Evolutionary conservation across 64 coral and sea anemone genomes (phyloP).

Genomic region (Cladopsammia gracilis): DNA sequence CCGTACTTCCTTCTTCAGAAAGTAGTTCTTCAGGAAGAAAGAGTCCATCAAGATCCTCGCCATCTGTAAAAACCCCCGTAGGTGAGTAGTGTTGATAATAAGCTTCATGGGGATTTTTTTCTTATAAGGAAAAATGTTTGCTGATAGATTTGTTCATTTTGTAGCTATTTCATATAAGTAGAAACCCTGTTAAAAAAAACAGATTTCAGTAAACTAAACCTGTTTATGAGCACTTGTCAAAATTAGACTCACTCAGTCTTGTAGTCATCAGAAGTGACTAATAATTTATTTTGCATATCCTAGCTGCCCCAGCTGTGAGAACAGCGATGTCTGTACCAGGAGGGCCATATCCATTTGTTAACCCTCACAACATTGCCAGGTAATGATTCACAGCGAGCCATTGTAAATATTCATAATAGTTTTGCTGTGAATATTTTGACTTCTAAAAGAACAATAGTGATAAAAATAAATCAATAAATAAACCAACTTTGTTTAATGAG

Average conservation of each 20-base stretch:
- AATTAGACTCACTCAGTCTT: no score
- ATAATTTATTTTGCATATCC: neutral
- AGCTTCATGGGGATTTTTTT: neutral
- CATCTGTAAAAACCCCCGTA: constrained; percentile 84
- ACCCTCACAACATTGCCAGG: constrained; percentile 84
- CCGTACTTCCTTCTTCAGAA: constrained; percentile 70
- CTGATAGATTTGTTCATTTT: no score
- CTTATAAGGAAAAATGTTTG: neutral
- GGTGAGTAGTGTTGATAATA: constrained; percentile 38
- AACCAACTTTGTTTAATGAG: no score
- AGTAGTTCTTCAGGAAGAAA: constrained; percentile 76
- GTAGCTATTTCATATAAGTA: no score
- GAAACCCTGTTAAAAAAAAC: no score
- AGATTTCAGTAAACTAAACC: no score
- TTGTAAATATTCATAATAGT: no score
- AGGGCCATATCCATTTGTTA: constrained; percentile 86
- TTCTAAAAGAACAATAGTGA: no score
- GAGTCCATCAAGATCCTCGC: constrained; percentile 92
- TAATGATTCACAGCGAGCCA: constrained; percentile 13
- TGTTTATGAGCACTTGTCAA: no score
- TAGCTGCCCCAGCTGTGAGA: constrained; percentile 79
- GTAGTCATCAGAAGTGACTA: no score
- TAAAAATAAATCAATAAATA: no score
- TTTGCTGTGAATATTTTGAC: no score
- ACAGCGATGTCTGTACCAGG: constrained; percentile 86